Base-by-base conservation (phyloP, 2,113 vertebrate species). In the Syngnathus typhle region DNA sequence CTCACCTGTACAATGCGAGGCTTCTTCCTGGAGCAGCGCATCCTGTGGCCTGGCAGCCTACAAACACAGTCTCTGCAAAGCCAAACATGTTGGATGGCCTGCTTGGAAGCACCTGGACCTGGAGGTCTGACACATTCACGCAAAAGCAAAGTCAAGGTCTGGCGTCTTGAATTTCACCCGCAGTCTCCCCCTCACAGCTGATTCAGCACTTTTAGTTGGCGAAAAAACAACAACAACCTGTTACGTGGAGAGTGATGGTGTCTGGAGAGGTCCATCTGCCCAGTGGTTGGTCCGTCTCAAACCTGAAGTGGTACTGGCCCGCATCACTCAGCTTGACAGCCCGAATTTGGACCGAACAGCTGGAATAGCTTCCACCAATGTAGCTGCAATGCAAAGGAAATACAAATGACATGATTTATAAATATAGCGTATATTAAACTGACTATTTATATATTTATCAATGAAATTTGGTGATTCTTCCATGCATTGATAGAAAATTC, bases 261-360 rank as follows among this genome's bases (percentile, higher is more conserved):
- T 90, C 85, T 0, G 90, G 84, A 18, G 91, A 92, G 7, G 91
- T 92, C 91, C 89, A 91, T 69, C 88, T 79, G 12, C 90, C 90
- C 71, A 88, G 82, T 1, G 80, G 85, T 10, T 90, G 87, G 73
- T 92, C 87, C 0, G 89, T 91, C 75, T 92, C 89, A 61, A 92
- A 92, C 76, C 90, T 85, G 76, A 92, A 92, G 82, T 90, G 88
- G 73, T 91, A 92, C 66, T 88, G 84, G 10, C 91, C 91, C 0
- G 79, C 87, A 72, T 92, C 91, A n/a, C 87, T 90, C 65, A 88
- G 75, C 71, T 84, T 88, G 32, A 89, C 84, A 6, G 75, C 64
- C 1, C 78, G 82, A 49, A 92, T 89, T 79, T 91, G 88, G 64
- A 92, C 80, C 0, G 85, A 88, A 54, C 88, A 90, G 82, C 86